Evolutionary conservation across 2,113 vertebrate species (phyloP), one percentile per base, ranked within the genome.

Genomic region (Morone saxatilis): DNA sequence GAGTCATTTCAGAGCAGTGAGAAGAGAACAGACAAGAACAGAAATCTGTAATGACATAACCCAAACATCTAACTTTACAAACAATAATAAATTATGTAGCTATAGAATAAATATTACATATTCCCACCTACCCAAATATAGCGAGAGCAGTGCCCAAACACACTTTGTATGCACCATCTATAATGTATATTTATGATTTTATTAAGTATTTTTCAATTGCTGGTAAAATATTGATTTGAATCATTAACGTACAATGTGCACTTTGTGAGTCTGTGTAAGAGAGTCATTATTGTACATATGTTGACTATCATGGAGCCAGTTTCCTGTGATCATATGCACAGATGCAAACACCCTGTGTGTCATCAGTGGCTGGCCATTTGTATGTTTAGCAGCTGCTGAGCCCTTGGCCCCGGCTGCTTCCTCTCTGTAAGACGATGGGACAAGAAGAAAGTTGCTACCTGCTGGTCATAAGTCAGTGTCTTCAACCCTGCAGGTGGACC

Each of bases 401-500:
- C 25, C 43, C 65, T 85, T 66, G 63, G 20, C 74, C 43, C 69
- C 4, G 7, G 41, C 59, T 19, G 45, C 20, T 66, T 25, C 76
- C 13, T 54, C 47, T 75, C 45, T 40, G 20, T 50, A 50, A 63
- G 43, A 60, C 57, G 25, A 16, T n/a, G 20, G 68, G 69, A 80
- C 80, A 61, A 76, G 47, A 76, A 81, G 45, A 81, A 85, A 87
- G 81, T 70, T 12, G 41, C 7, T 71, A 81, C 81, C 74, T 57
- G 16, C 40, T 85, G 59, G 79, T 68, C 81, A 86, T 89, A 84
- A 90, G 69, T 92, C 86, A 71, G 69, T 76, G 85, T 89, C 84
- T 71, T 63, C 59, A 50, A 83, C 79, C 62, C 86, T 87, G 85
- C 91, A 92, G 91, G 92, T 90, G 88, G 88, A 87, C 68, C 88